Percentiles rank a stretch among this genome's conserved stretches.
Evolutionary conservation across 2,888 invertebrate genomes (phyloP).

Genomic region (Cantharis lateralis): DNA sequence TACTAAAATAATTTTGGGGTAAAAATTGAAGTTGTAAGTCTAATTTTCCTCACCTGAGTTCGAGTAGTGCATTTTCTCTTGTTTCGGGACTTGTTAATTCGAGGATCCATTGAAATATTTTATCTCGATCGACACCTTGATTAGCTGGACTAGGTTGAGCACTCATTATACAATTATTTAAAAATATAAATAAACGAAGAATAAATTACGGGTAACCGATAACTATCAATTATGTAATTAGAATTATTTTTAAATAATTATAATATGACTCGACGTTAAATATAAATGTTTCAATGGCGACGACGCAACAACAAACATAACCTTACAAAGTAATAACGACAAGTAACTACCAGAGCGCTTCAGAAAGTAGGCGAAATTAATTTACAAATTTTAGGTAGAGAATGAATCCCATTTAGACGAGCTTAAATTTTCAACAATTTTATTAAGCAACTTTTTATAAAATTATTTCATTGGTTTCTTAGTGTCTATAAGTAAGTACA

Average conservation of each 20-base stretch:
- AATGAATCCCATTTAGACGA: no score
- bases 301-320: background rate
- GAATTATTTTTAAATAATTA: background rate
- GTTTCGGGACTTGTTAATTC: constrained; percentile 93
- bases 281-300: background rate
- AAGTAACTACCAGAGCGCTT: background rate
- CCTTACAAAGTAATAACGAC: background rate
- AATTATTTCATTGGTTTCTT: no score
- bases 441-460: no score
- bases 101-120: constrained; percentile 89
- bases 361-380: background rate
- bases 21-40: no score
- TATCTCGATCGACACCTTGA: constrained; percentile 80
- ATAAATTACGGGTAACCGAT: background rate
- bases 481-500: no score
- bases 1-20: constrained; percentile 58
- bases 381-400: no score
- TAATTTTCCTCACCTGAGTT: constrained; percentile 72
- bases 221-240: background rate
- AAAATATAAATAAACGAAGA: background rate
- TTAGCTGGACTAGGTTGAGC: constrained; percentile 79
- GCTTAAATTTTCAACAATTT: no score
- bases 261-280: background rate
- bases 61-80: constrained; percentile 94
- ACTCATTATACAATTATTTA: constrained; percentile 62